These are phyloP conservation scores for Pseudolycoriella hygida DNA, from an alignment of 2,888 invertebrate genomes.

Conservation along the genomic window DNA sequence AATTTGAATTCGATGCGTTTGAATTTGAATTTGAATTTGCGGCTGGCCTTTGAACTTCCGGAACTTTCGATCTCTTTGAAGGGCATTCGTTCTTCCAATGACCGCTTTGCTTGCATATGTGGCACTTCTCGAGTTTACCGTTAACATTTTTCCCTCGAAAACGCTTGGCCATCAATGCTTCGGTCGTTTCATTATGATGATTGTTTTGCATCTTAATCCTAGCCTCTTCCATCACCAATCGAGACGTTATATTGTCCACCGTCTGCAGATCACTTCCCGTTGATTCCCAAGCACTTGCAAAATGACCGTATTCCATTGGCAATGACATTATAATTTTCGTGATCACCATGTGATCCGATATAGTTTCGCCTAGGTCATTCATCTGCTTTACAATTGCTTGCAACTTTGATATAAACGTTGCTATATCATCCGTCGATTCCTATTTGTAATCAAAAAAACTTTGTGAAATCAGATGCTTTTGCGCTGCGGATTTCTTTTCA, in stretches of 20 bases:
- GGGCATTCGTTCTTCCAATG: constrained; percentile 13
- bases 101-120: constrained; percentile 5
- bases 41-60: background rate
- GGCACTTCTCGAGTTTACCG: constrained; percentile 1
- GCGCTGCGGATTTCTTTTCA: background rate
- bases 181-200: background rate
- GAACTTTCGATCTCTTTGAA: constrained; percentile 1
- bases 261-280: background rate
- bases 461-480: background rate
- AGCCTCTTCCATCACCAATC: constrained; percentile 1
- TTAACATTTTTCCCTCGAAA: background rate
- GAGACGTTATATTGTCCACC: background rate
- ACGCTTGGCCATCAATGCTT: background rate
- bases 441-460: background rate
- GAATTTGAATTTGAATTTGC: too few species aligned
- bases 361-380: constrained; percentile 1
- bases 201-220: background rate
- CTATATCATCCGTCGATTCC: background rate
- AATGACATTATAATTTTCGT: constrained; percentile 1
- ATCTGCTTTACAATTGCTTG: constrained; percentile 3
- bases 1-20: too few species aligned
- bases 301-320: background rate
- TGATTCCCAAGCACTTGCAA: background rate
- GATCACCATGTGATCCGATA: background rate
- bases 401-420: too few species aligned